Evolutionary conservation across 2,113 vertebrate species (phyloP), one percentile per base, ranked within the genome.

Genomic region (Leucosticte australis): DNA sequence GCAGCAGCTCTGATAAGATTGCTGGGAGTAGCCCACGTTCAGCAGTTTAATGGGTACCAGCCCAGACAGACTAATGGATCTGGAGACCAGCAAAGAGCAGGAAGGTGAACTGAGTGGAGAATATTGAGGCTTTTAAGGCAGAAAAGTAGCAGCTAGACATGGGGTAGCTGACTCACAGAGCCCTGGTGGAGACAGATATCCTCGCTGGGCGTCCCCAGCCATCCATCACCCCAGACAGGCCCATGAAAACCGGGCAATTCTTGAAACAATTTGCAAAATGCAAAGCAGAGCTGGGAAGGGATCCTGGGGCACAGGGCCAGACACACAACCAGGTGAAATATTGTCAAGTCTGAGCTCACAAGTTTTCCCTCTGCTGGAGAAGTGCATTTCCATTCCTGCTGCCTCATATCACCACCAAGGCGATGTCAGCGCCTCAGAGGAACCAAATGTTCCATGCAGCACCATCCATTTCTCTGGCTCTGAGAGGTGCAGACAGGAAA

Each of bases 31-130:
- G 88, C 49, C 94, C 62, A 42, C 59, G 59, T 39, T 60, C 53
- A 91, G 93, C 44, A 62, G 64, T 96, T 93, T 94, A 93, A 91
- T 86, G 92, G 84, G 74, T 69, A 80, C 87, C 87, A 95, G 62
- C 81, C 91, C 83, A 92, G 87, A 96, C 70, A 96, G 69, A 52
- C 76, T 82, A 96, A 97, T 94, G 95, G 90, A 70, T 89, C 68
- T 76, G 60, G 81, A 94, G 94, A 94, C 89, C 84, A 95, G 95
- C 37, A 53, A 69, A 82, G 87, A 94, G 71, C 90, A 94, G 76
- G 76, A 91, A 96, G 70, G 87, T 93, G 85, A 76, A 55, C 68
- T 60, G 89, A 88, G 91, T 83, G 71, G 65, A 71, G 83, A 94
- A 77, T 92, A 87, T 88, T 35, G 60, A 96, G 68, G 95, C 78